Evolutionary conservation across 2,797 vertebrate species (phyloP), one percentile per base, ranked within the genome.

Genomic region (Phataginus tetradactyla): DNA sequence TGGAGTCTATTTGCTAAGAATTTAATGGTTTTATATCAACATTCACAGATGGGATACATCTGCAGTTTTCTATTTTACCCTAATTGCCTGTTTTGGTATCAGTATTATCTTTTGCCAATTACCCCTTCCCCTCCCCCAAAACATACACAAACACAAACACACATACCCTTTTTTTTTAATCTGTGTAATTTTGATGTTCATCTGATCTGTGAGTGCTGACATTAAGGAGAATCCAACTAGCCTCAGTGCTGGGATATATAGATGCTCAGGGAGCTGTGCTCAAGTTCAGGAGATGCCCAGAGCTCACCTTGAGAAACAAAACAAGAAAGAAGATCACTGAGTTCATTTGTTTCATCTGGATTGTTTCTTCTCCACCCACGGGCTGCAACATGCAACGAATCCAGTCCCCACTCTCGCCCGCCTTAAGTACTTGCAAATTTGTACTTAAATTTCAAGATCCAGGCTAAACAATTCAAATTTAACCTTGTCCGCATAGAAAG

Each of bases 1-100:
- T 75, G n/a, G 12, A 83, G 75, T 93, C 8, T 88, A 96, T 68
- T 90, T 85, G 29, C 13, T 86, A 87, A 91, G 32, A 91, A 29
- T 49, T 59, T 63, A 87, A 27, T 9, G 3, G 37, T 18, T 83
- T 59, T 63, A 71, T 64, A 74, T 90, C 20, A 95, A 51, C n/a
- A 72, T 89, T 68, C 34, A 90, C 6, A 69, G 3, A 79, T 49
- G 3, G 0, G 15, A 59, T 83, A 5, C 39, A 45, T 53, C 25
- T 75, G 15, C 2, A 42, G 89, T 95, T 86, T 86, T 72, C 18
- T 34, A 37, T 86, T 86, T 88, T 69, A n/a, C 90, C 21, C 39
- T 53, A 63, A n/a, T 59, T 64, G 1, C 57, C n/a, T 88, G 12
- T 4, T 25, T 94, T 53, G 53, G 74, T 27, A 32, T 88, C 4